A percentile compares a stretch with the other conserved stretches of the same genome.
Conservation (phyloP, 1,140 invertebrate species). For the Philaenus spumarius region DNA sequence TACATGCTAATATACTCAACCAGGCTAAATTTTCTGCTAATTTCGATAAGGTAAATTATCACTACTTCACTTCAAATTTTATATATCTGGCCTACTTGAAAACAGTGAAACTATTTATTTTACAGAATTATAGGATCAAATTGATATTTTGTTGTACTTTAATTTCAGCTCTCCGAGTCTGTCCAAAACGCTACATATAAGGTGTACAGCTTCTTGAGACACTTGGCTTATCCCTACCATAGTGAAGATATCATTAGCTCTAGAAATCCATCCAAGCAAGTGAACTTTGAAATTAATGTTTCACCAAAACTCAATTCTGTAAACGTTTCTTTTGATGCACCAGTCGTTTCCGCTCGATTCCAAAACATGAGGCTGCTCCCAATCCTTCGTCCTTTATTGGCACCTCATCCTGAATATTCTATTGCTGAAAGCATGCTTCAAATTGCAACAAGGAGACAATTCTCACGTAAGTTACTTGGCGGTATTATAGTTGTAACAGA, state of each 20-base stretch:
- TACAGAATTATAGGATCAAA: too few species aligned
- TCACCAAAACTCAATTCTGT: constrained; percentile 37
- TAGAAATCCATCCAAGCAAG: constrained; percentile 38
- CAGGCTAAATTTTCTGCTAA: constrained; percentile 39
- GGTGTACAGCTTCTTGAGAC: constrained; percentile 21
- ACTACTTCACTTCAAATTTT: too few species aligned
- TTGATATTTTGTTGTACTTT: too few species aligned
- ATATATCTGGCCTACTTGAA: too few species aligned
- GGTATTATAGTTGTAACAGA: too few species aligned
- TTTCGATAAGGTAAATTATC: constrained; percentile 39
- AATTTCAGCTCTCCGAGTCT: constrained; percentile 15
- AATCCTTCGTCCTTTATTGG: constrained; percentile 33
- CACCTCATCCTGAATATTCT: constrained; percentile 41
- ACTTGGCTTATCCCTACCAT: constrained; percentile 19
- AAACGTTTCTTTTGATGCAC: constrained; percentile 41
- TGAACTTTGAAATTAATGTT: constrained; percentile 41
- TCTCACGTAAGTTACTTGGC: constrained; percentile 46
- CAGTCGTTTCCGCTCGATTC: constrained; percentile 37
- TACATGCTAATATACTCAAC: constrained; percentile 43
- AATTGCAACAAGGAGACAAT: constrained; percentile 34
- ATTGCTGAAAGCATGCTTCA: constrained; percentile 38
- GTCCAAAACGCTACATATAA: constrained; percentile 30
- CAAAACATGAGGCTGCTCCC: constrained; percentile 39
- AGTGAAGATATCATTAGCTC: constrained; percentile 26
- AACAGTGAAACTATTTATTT: too few species aligned